Percentiles rank a stretch among this genome's conserved stretches.
Evolutionary conservation across 2,797 vertebrate genomes (phyloP).

Genomic region (Tokudaia muenninki): DNA sequence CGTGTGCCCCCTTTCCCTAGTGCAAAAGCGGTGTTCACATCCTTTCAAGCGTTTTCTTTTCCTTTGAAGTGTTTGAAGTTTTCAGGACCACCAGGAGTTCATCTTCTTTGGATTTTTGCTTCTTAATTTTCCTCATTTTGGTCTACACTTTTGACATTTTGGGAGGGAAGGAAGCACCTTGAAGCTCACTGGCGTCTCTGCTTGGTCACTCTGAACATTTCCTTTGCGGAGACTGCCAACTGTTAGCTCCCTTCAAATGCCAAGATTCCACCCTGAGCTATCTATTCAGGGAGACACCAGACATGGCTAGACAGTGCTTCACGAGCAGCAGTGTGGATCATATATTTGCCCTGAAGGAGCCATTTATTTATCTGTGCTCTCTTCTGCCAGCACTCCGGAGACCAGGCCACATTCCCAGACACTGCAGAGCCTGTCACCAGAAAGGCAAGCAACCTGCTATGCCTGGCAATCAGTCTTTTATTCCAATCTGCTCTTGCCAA

Average conservation of each 20-base stretch:
- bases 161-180: neutral
- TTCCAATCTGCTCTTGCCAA: conserved; percentile 73
- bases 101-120: conserved; percentile 52
- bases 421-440: conserved; percentile 51
- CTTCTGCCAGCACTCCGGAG: neutral
- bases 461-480: conserved; percentile 79
- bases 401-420: conserved; percentile 44
- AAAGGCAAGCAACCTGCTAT: conserved; percentile 74
- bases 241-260: conserved; percentile 27
- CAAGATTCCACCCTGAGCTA: conserved; percentile 43
- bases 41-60: conserved; percentile 50
- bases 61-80: conserved; percentile 64
- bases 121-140: conserved; percentile 56
- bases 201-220: conserved; percentile 48
- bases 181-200: conserved; percentile 58
- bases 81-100: conserved; percentile 4
- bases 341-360: conserved; percentile 63
- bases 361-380: conserved; percentile 63
- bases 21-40: conserved; percentile 40
- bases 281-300: conserved; percentile 53
- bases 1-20: neutral
- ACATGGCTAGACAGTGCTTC: neutral
- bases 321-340: neutral
- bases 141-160: conserved; percentile 57
- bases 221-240: conserved; percentile 50